Base-by-base conservation (phyloP, 2,797 vertebrate genomes). In the Apogon talboti region DNA sequence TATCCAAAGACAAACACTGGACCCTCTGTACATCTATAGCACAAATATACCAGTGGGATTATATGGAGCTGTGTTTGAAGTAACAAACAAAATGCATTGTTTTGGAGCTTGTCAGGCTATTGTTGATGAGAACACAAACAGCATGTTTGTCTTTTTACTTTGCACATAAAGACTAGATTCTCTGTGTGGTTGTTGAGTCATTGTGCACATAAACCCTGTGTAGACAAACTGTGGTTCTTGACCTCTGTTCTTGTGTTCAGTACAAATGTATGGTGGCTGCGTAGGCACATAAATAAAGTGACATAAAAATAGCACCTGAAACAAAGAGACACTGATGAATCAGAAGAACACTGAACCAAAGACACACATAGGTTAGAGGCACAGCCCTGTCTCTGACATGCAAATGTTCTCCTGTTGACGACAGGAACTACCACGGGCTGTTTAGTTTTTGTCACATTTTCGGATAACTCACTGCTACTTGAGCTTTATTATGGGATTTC, bases 181-280 rank as follows among this genome's bases (percentile, higher is more conserved):
- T n/a, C n/a, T n/a, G n/a, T n/a, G n/a, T n/a, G n/a, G n/a, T n/a
- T 59, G 8, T 44, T 12, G 14, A 33, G 55, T 46, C 35, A 43
- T 7, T 53, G 15, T 24, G 18, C 19, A 13, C 12, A 44, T 33
- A 16, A 66, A 46, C 62, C 47, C 21, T 11, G 44, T 57, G 42
- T 21, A 60, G 71, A 50, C 21, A 0, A 1, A 76, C 66, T 64
- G 51, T 79, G n/a, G n/a, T n/a, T n/a, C n/a, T n/a, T n/a, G n/a
- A n/a, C n/a, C 38, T 70, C 11, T 49, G 35, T 15, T 71, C n/a
- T 44, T 68, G 66, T 1, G 19, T 54, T 42, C 14, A 30, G 9
- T 42, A 44, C 14, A 53, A 7, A 46, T 45, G 19, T 15, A 76
- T 37, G 30, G 46, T 54, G 33, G 44, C 43, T 42, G 30, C 8